Conservation (phyloP, 2,113 vertebrate genomes). For the Chamaetylas fuelleborni region DNA sequence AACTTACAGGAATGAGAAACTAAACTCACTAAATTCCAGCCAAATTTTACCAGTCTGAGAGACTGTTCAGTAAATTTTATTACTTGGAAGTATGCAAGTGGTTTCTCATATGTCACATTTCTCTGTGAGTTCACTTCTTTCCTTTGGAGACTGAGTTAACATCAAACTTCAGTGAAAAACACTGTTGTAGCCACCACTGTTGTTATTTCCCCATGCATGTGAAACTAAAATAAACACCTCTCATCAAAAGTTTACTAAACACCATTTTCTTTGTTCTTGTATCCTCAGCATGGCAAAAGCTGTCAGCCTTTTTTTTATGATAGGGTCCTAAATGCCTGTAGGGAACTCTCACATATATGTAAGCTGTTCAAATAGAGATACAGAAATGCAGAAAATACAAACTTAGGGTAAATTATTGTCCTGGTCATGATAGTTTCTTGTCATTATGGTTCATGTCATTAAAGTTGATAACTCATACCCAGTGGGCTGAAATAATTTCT, state of each 20-base stretch:
- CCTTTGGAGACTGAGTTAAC: not conserved
- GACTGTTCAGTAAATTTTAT: not conserved
- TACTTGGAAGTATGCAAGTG: not conserved
- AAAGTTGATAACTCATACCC: not conserved
- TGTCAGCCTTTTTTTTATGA: not conserved
- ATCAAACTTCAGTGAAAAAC: not conserved
- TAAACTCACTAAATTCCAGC: not conserved
- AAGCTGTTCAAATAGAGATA: not conserved
- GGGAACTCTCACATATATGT: not conserved
- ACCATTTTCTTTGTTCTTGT: not conserved
- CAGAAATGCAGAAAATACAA: not conserved
- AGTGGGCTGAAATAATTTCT: not conserved
- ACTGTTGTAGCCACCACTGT: not conserved
- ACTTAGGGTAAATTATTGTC: not conserved
- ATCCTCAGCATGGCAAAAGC: not conserved
- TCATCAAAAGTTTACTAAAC: not conserved
- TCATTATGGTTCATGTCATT: too few relatives aligned
- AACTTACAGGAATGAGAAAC: not conserved
- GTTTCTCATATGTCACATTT: not conserved
- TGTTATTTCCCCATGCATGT: not conserved
- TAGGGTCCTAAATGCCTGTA: not conserved
- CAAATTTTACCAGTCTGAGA: not conserved
- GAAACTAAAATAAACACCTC: not conserved
- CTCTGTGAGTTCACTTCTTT: not conserved
- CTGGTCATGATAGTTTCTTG: not conserved